A percentile compares a stretch with the other conserved stretches of the same genome.
phyloP scores from a whole-genome alignment of 2,888 invertebrate species.

The Tiliacea aurago region DNA sequence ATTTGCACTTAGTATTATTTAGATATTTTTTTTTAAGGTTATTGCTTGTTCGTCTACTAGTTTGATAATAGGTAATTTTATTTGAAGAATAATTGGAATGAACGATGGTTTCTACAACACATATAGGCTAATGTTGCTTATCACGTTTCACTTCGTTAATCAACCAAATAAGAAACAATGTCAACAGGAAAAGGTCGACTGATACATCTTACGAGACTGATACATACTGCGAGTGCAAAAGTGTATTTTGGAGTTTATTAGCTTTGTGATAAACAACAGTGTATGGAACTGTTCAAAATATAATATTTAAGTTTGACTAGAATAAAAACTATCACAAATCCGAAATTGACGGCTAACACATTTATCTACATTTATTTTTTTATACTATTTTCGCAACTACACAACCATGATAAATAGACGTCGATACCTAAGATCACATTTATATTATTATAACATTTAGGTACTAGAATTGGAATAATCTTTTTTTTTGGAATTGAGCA shows the following conservation, averaged over 20 bases:
- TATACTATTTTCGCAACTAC: constrained; percentile 66
- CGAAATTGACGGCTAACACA: constrained; percentile 50
- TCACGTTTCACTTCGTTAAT: not conserved
- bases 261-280: not conserved
- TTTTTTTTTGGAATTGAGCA: constrained; percentile 40
- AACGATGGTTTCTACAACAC: constrained; percentile 3
- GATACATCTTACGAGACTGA: too few species aligned
- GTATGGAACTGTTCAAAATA: constrained; percentile 1
- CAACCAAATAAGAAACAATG: not conserved
- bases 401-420: constrained; percentile 76
- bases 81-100: not conserved
- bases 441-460: constrained; percentile 48
- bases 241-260: not conserved
- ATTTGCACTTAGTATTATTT: not conserved
- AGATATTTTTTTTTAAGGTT: not conserved
- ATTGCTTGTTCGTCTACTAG: not conserved
- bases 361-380: constrained; percentile 42
- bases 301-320: constrained; percentile 49
- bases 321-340: constrained; percentile 54
- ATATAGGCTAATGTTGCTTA: not conserved
- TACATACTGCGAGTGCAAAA: not conserved
- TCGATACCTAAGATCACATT: constrained; percentile 68
- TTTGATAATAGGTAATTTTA: not conserved
- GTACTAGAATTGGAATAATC: constrained; percentile 19
- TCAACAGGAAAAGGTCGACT: not conserved